phyloP scores from a whole-genome alignment of 2,888 invertebrate genomes.

The Tuta absoluta region DNA sequence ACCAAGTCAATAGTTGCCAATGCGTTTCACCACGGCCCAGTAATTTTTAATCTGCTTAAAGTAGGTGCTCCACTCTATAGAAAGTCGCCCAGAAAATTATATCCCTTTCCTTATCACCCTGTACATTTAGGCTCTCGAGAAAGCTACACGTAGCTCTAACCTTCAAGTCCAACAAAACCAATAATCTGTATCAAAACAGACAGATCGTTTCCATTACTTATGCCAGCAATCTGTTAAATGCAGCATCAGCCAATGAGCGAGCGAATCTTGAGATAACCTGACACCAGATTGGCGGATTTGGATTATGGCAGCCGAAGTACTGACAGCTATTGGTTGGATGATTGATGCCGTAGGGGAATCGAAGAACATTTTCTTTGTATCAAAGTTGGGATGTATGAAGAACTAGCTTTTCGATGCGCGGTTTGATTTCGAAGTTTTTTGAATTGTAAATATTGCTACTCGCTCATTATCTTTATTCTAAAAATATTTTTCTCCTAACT shows the following conservation, averaged over 20 bases:
- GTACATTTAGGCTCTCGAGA: too few relatives aligned
- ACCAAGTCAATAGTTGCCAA: too few relatives aligned
- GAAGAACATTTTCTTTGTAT: slow-evolving; percentile 6
- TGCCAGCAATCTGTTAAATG: slow-evolving; percentile 20
- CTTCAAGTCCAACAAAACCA: background rate
- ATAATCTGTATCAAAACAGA: slow-evolving; percentile 12
- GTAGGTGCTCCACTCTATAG: too few relatives aligned
- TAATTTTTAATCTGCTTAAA: too few relatives aligned
- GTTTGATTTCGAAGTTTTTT: background rate
- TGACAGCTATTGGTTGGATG: slow-evolving; percentile 57
- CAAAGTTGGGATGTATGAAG: background rate
- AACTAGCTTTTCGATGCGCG: background rate
- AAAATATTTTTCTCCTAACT: background rate
- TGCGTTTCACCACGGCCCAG: too few relatives aligned
- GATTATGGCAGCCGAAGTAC: slow-evolving; percentile 43
- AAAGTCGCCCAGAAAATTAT: too few relatives aligned
- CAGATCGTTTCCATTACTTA: slow-evolving; percentile 17
- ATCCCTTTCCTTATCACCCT: too few relatives aligned
- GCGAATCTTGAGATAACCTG: slow-evolving; percentile 38
- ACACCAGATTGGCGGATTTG: slow-evolving; percentile 46
- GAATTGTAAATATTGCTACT: too few relatives aligned
- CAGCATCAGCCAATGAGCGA: slow-evolving; percentile 12
- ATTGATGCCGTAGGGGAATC: slow-evolving; percentile 45
- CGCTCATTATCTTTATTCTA: background rate
- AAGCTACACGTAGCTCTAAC: too few relatives aligned